A percentile compares a stretch with the other conserved stretches of the same genome.
phyloP scores from a whole-genome alignment of 2,888 invertebrate genomes.

The Hipparchia sbordonii region DNA sequence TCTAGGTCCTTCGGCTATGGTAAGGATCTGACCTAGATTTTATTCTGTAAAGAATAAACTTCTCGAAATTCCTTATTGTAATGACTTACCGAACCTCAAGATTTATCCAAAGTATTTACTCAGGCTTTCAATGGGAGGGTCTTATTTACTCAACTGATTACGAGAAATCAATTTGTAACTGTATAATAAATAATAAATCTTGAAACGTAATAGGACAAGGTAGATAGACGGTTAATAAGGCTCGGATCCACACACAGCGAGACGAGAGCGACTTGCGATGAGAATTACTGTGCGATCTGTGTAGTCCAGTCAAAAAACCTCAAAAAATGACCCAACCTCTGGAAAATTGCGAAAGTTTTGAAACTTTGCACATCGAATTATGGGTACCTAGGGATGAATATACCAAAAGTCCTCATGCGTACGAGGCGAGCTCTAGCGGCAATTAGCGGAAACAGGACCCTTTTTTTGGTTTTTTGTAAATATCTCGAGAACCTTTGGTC shows the following conservation, averaged over 20 bases:
- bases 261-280: no score
- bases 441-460: no score
- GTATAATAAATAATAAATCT: slow-evolving; percentile 1
- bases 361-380: no score
- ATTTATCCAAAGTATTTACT: slow-evolving; percentile 13
- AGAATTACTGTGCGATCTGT: neutral
- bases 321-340: no score
- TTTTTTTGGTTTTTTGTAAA: no score
- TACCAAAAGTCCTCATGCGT: no score
- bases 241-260: neutral
- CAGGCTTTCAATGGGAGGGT: slow-evolving; percentile 2
- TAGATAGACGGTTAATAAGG: neutral
- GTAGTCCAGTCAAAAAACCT: no score
- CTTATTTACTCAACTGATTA: slow-evolving; percentile 13
- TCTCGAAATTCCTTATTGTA: neutral
- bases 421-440: no score
- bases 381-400: no score
- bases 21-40: neutral
- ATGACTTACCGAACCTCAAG: neutral
- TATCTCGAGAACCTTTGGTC: no score
- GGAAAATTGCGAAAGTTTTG: no score
- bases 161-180: slow-evolving; percentile 12
- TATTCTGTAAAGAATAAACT: neutral
- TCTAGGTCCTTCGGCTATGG: no score
- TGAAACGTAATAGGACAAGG: slow-evolving; percentile 5